Base-by-base conservation (phyloP, 92 coral and sea anemone species). In the Phenganax stokvisi region DNA sequence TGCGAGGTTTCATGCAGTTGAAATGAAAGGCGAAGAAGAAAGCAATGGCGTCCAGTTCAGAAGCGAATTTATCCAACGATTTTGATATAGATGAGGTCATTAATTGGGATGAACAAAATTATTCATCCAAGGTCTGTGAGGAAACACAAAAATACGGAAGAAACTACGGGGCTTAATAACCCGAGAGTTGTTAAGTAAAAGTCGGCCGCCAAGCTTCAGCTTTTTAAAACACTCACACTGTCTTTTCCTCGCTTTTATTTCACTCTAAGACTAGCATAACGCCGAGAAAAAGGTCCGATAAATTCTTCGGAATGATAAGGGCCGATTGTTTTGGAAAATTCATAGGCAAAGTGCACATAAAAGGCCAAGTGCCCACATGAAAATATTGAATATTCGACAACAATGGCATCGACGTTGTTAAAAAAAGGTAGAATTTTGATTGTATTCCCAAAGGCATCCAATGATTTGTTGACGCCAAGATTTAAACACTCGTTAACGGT, bases 31-130 rank as follows among this genome's bases (percentile, higher is more conserved):
- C 71, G 51, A 61, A 13, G 17, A 44, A 29, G 20, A 60, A 51
- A 30, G 51, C 68, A 52, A 94, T 94, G 98, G 98, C 98, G 98
- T 56, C 96, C 85, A 90, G 89, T 78, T 88, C 97, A 64, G 92
- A 86, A 80, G 74, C 92, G 72, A 93, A 93, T 91, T 89, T 87
- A 85, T 87, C 92, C 89, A 96, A 89, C 82, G 98, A 94, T 87
- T 94, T 94, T 90, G 97, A 94, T 94, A 90, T 92, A 94, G 98
- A 94, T 90, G 92, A 94, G 87, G 98, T 94, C 90, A 91, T 94
- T 92, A 92, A 94, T 92, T 94, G 98, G 98, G 98, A 92, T 88
- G 91, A 94, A 89, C 97, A 92, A 92, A 92, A 90, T 94, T 89
- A 92, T 90, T 92, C 98, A 88, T 92, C 98, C 92, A 94, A 94